These are phyloP conservation scores for Tachina lurida DNA, from an alignment of 2,888 invertebrate genomes.

Conservation along the genomic window DNA sequence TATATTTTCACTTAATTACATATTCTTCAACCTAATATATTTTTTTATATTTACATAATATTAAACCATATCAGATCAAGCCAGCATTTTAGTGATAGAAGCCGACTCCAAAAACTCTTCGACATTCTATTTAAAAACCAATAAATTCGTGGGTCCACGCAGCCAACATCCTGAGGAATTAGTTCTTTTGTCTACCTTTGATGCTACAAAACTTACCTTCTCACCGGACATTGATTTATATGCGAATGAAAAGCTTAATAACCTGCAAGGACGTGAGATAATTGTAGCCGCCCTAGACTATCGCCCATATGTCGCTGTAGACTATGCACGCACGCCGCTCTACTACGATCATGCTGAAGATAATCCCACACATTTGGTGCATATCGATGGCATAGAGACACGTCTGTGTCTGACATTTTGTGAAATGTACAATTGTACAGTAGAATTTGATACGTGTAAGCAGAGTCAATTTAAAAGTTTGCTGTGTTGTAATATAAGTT, in stretches of 20 bases:
- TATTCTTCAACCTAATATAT: too few species aligned
- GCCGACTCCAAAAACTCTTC: slow-evolving; percentile 72
- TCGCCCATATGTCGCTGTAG: slow-evolving; percentile 78
- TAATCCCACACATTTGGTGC: slow-evolving; percentile 67
- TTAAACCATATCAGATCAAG: slow-evolving; percentile 75
- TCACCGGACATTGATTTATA: slow-evolving; percentile 60
- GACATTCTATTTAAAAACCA: slow-evolving; percentile 77
- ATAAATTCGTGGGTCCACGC: slow-evolving; percentile 77
- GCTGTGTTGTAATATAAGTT: neutral
- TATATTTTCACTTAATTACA: too few species aligned
- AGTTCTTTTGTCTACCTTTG: slow-evolving; percentile 73
- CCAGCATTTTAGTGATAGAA: slow-evolving; percentile 77
- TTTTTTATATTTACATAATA: too few species aligned
- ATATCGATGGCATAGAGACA: slow-evolving; percentile 85
- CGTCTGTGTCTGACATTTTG: slow-evolving; percentile 81
- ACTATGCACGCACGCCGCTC: slow-evolving; percentile 73
- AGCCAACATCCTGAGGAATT: slow-evolving; percentile 69
- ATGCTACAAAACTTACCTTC: slow-evolving; percentile 69
- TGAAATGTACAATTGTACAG: slow-evolving; percentile 82
- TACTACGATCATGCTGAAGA: slow-evolving; percentile 72
- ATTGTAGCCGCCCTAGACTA: slow-evolving; percentile 78
- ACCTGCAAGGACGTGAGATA: slow-evolving; percentile 78
- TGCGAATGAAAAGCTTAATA: slow-evolving; percentile 74
- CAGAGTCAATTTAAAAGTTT: slow-evolving; percentile 2
- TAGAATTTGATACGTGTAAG: slow-evolving; percentile 79